A percentile compares a stretch with the other conserved stretches of the same genome.
These are phyloP conservation scores for Alviniconcha marisindica DNA, from an alignment of 1,140 invertebrate species.

Conservation along the genomic window DNA sequence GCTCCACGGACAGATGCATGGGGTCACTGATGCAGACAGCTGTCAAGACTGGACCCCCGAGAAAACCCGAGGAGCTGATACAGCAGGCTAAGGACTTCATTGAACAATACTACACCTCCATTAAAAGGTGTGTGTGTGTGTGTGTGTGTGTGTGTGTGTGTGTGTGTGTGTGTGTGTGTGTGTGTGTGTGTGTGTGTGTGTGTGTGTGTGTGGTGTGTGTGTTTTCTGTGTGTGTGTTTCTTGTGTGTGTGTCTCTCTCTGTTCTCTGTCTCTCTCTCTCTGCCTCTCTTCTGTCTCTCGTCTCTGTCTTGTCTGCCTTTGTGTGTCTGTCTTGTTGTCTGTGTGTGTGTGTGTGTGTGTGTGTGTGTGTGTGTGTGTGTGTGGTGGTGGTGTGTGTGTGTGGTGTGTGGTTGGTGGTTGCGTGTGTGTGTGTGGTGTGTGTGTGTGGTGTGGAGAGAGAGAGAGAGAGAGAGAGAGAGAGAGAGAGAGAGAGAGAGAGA, in stretches of 20 bases:
- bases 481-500: not conserved
- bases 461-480: slow-evolving; percentile 6
- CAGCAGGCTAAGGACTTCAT: slow-evolving; percentile 67
- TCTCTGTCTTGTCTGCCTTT: too few relatives aligned
- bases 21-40: slow-evolving; percentile 62
- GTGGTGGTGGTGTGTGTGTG: too few relatives aligned
- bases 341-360: too few relatives aligned
- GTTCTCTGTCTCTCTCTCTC: too few relatives aligned
- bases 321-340: too few relatives aligned
- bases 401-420: too few relatives aligned
- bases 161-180: not conserved
- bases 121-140: slow-evolving; percentile 60
- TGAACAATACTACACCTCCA: slow-evolving; percentile 68
- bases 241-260: too few relatives aligned
- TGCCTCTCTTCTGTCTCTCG: too few relatives aligned
- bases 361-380: too few relatives aligned
- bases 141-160: too few relatives aligned
- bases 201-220: not conserved
- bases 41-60: slow-evolving; percentile 39
- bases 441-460: not conserved
- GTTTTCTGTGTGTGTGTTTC: too few relatives aligned
- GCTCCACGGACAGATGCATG: slow-evolving; percentile 55
- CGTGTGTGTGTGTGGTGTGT: too few relatives aligned
- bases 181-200: not conserved
- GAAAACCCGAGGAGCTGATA: slow-evolving; percentile 57